Percentiles rank a stretch among this genome's conserved stretches.
phyloP scores from a whole-genome alignment of 2,113 vertebrate genomes.

The Elephantulus edwardii region DNA sequence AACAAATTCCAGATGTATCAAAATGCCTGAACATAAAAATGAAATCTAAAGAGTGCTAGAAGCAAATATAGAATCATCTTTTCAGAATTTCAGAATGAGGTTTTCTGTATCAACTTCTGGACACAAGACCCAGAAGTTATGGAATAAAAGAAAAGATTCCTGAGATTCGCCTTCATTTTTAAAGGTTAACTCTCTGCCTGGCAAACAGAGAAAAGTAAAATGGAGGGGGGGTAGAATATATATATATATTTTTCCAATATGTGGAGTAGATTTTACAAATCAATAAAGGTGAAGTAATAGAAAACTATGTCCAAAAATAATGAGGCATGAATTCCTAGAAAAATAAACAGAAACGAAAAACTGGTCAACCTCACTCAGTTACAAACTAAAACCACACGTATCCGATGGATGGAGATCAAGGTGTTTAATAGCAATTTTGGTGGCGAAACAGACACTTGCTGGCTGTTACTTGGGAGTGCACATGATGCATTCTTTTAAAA shows the following conservation, averaged over 20 bases:
- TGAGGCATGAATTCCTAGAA: not conserved
- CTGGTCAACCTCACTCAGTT: not conserved
- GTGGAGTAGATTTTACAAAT: slow-evolving; percentile 26
- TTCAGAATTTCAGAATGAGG: slow-evolving; percentile 19
- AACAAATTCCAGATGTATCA: slow-evolving; percentile 45
- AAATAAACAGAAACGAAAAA: slow-evolving; percentile 38
- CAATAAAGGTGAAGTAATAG: not conserved
- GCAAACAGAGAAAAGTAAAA: not conserved
- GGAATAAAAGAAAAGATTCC: not conserved
- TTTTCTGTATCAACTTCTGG: not conserved
- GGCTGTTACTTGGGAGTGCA: not conserved
- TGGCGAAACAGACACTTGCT: not conserved
- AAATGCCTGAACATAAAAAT: slow-evolving; percentile 19
- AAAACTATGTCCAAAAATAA: not conserved
- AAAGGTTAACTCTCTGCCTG: not conserved
- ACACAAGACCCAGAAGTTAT: not conserved
- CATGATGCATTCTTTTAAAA: not conserved
- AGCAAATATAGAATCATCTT: not conserved
- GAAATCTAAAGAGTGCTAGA: slow-evolving; percentile 6
- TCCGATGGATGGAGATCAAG: slow-evolving; percentile 5
- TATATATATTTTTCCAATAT: slow-evolving; percentile 9
- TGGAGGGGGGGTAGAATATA: not conserved
- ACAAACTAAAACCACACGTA: slow-evolving; percentile 17
- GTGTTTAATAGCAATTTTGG: not conserved
- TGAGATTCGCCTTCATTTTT: not conserved